phyloP scores from a whole-genome alignment of 2,888 invertebrate genomes.

The Drosophila limbata region DNA sequence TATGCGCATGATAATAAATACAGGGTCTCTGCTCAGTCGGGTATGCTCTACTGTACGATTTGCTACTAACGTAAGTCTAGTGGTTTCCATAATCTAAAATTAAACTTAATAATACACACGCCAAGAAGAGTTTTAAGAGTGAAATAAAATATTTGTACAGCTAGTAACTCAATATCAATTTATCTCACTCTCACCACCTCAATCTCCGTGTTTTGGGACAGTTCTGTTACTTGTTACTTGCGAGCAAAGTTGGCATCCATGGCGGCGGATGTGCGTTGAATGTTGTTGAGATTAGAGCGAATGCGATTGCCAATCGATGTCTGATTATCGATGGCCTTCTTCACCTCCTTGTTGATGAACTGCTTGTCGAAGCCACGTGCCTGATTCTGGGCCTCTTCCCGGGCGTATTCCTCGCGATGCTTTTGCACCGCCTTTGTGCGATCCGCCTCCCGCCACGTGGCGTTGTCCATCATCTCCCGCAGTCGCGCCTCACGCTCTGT shows the following conservation, averaged over 20 bases:
- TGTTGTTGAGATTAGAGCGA: slow-evolving; percentile 94
- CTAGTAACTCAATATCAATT: neutral
- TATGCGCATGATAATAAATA: too few species aligned
- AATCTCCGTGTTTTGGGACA: neutral
- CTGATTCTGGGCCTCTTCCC: slow-evolving; percentile 85
- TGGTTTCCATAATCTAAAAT: neutral
- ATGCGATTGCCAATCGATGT: slow-evolving; percentile 92
- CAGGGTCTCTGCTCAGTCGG: neutral
- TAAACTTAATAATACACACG: neutral
- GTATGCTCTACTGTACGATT: neutral
- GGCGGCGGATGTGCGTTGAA: slow-evolving; percentile 92
- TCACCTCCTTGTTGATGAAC: slow-evolving; percentile 85
- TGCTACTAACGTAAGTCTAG: neutral
- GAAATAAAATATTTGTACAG: neutral
- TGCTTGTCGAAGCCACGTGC: slow-evolving; percentile 86
- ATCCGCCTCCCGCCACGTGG: slow-evolving; percentile 89
- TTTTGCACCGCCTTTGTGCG: slow-evolving; percentile 88
- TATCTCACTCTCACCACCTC: neutral
- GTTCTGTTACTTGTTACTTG: slow-evolving; percentile 84
- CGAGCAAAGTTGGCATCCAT: slow-evolving; percentile 95
- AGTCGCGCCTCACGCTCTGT: slow-evolving; percentile 90
- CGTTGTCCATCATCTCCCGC: slow-evolving; percentile 94
- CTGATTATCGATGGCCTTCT: slow-evolving; percentile 87
- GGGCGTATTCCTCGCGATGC: slow-evolving; percentile 88
- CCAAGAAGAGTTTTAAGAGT: neutral